A percentile compares a stretch with the other conserved stretches of the same genome.
Conservation (phyloP, 2,113 vertebrate genomes). For the Theristicus caerulescens region DNA sequence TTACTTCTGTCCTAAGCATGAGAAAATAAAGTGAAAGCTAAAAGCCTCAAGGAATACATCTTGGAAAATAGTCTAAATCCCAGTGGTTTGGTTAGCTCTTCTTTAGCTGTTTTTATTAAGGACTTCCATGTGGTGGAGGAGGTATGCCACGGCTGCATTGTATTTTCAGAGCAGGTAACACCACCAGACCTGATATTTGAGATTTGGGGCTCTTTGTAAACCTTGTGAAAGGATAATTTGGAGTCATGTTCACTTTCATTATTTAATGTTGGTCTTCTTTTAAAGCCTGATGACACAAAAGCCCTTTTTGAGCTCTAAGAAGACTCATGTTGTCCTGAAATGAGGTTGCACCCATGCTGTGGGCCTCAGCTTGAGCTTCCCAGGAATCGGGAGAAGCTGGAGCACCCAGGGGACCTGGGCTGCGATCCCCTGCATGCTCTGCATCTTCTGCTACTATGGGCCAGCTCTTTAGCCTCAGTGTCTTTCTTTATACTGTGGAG, state of each 20-base stretch:
- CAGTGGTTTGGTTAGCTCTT: neutral
- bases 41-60: neutral
- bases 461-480: neutral
- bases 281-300: neutral
- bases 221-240: neutral
- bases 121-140: neutral
- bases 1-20: neutral
- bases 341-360: neutral
- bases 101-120: neutral
- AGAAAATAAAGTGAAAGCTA: neutral
- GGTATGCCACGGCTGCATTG: accelerated
- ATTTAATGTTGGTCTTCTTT: neutral
- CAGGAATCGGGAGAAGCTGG: neutral
- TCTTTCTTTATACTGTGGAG: neutral
- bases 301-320: neutral
- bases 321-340: neutral
- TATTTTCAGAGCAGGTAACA: neutral
- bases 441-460: neutral
- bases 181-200: neutral
- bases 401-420: neutral
- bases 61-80: neutral
- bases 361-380: neutral
- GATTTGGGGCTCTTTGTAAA: neutral
- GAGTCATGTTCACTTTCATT: neutral
- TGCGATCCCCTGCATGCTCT: neutral